Base-by-base conservation (phyloP, 2,797 vertebrate species). In the Pseudopleuronectes americanus region DNA sequence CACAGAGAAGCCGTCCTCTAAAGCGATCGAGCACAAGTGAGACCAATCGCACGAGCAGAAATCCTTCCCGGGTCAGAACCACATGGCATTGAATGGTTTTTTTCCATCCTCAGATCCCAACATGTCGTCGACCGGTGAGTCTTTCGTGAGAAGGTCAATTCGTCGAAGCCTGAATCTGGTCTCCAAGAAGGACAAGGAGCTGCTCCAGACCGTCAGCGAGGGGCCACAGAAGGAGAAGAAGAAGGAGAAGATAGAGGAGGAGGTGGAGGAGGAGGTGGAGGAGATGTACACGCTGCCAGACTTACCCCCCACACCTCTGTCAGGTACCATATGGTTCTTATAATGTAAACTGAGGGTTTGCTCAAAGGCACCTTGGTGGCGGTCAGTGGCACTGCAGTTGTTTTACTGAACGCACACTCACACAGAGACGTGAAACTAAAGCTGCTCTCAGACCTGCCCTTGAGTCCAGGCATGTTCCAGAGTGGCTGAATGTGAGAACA, bases 271-370 rank as follows among this genome's bases (percentile, higher is more conserved):
- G 14, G 81, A 77, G 47, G 9, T 87, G 0, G 70, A 82, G 8
- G 82, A 93, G 71, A 49, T 43, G 4, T 94, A 94, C 75, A 73
- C 8, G 0, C 84, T 92, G 36, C 89, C 88, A 51, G 91, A 92
- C n/a, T 71, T 95, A 52, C 94, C 93, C 1, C 26, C 26, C 60
- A 73, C 74, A 17, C 94, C 93, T 0, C 80, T 93, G 68, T 95
- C 94, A 89, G 93, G 94, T 95, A 85, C 28, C 28, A 2, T 31
- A 8, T 31, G 28, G 28, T 31, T 31, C 7, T 31, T 31, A 31
- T 31, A 31, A 28, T 5, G 4, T 28, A 26, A 26, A 7, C 31
- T 3, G 31, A 33, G 31, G 8, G 31, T 33, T 33, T 12, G 36
- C 36, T 13, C 36, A 38, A 13, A 13, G 36, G 36, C 36, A 38